A percentile compares a stretch with the other conserved stretches of the same genome.
Evolutionary conservation across 2,888 invertebrate species (phyloP).

Genomic region (Epinotia bilunana): DNA sequence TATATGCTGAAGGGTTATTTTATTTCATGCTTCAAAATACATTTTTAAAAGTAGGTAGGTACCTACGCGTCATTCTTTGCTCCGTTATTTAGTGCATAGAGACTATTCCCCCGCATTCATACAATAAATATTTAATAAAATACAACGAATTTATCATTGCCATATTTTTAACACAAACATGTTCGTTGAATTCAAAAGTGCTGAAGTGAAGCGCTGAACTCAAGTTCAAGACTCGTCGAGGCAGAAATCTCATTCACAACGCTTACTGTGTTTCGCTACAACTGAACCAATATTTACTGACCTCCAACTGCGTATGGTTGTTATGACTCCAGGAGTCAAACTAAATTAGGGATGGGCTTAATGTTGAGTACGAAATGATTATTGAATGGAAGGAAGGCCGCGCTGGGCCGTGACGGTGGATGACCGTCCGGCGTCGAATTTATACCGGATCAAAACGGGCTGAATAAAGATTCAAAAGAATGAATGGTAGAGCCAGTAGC

Average conservation of each 20-base stretch:
- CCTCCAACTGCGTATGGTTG: not conserved
- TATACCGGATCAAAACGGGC: conserved; percentile 54
- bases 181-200: conserved; percentile 10
- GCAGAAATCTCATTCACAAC: conserved; percentile 51
- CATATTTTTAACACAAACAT: not conserved
- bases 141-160: not conserved
- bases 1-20: too few relatives aligned
- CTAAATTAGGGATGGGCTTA: not conserved
- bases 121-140: not conserved
- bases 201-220: not conserved
- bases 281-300: not conserved
- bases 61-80: too few relatives aligned
- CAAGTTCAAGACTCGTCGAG: conserved; percentile 46
- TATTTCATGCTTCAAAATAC: too few relatives aligned
- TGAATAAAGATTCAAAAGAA: conserved; percentile 2
- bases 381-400: conserved; percentile 46
- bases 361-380: not conserved
- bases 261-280: not conserved
- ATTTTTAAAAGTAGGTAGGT: too few relatives aligned
- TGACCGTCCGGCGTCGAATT: conserved; percentile 60
- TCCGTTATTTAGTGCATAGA: too few relatives aligned
- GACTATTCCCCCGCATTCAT: too few relatives aligned
- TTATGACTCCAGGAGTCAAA: not conserved
- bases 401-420: conserved; percentile 63
- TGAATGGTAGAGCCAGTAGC: not conserved